Percentiles rank a stretch among this genome's conserved stretches.
phyloP scores from a whole-genome alignment of 2,888 invertebrate species.

The Chironomus riparius region DNA sequence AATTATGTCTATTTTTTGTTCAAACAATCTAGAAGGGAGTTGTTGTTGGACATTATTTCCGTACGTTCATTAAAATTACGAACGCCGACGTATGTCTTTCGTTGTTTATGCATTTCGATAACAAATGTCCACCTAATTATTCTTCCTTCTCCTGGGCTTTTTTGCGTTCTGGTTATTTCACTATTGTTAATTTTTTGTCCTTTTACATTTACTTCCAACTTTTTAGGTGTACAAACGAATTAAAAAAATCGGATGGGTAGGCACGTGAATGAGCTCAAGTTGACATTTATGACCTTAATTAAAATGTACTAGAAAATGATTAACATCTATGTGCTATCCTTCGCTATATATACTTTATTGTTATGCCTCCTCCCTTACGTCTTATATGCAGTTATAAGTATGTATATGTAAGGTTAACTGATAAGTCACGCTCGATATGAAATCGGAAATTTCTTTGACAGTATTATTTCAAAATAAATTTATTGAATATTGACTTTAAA shows the following conservation, averaged over 20 bases:
- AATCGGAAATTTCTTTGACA: not conserved
- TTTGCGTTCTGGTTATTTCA: not conserved
- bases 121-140: constrained; percentile 14
- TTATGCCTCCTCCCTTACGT: not conserved
- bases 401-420: not conserved
- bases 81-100: not conserved
- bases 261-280: constrained; percentile 4
- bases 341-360: not conserved
- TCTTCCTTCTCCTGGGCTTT: not conserved
- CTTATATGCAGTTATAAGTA: not conserved
- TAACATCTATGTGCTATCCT: constrained; percentile 3
- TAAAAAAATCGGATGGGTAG: not conserved
- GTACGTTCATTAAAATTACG: no score
- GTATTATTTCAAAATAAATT: not conserved
- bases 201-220: not conserved
- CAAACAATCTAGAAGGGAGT: not conserved
- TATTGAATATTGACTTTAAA: not conserved
- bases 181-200: not conserved
- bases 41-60: not conserved
- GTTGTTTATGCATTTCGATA: not conserved
- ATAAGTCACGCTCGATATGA: constrained; percentile 2
- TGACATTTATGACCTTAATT: constrained; percentile 25
- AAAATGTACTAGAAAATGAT: constrained; percentile 16
- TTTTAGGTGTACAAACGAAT: not conserved
- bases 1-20: not conserved